These are phyloP conservation scores for Coremacera marginata DNA, from an alignment of 2,888 invertebrate genomes.

Conservation along the genomic window DNA sequence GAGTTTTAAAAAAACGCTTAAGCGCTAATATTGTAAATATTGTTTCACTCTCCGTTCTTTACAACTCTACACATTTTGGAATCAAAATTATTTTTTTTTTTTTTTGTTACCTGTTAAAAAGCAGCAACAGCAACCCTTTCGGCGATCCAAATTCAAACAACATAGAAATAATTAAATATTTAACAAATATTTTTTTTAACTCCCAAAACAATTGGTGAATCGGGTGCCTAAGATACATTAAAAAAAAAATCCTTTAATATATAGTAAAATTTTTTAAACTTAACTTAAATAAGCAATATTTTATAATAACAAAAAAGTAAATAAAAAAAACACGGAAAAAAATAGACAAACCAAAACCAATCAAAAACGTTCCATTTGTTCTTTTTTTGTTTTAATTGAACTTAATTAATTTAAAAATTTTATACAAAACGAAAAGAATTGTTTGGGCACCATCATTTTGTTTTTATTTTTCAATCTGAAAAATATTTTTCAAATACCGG, in stretches of 20 bases:
- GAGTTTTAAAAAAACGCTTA: too few species aligned
- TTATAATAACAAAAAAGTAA: constrained; percentile 43
- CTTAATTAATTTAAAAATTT: not conserved
- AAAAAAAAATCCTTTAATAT: constrained; percentile 57
- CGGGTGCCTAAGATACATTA: constrained; percentile 65
- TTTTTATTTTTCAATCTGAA: constrained; percentile 67
- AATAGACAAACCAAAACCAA: constrained; percentile 58
- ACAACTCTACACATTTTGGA: constrained; percentile 38
- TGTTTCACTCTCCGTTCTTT: too few species aligned
- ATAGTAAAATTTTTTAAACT: constrained; percentile 65
- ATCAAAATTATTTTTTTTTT: constrained; percentile 45
- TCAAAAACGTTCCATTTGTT: constrained; percentile 68
- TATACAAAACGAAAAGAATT: constrained; percentile 8
- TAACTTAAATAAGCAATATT: constrained; percentile 51
- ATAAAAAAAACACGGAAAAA: constrained; percentile 36
- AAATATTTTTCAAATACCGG: constrained; percentile 60
- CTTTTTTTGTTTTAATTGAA: constrained; percentile 30
- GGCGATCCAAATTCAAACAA: constrained; percentile 49
- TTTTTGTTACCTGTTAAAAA: constrained; percentile 25
- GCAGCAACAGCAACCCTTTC: constrained; percentile 35
- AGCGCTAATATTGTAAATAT: too few species aligned
- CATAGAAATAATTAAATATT: constrained; percentile 16
- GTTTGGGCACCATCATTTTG: constrained; percentile 49
- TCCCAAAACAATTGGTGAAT: constrained; percentile 64
- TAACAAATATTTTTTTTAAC: constrained; percentile 39